Conservation (phyloP, 2,797 vertebrate genomes). For the Rallus crepitans region DNA sequence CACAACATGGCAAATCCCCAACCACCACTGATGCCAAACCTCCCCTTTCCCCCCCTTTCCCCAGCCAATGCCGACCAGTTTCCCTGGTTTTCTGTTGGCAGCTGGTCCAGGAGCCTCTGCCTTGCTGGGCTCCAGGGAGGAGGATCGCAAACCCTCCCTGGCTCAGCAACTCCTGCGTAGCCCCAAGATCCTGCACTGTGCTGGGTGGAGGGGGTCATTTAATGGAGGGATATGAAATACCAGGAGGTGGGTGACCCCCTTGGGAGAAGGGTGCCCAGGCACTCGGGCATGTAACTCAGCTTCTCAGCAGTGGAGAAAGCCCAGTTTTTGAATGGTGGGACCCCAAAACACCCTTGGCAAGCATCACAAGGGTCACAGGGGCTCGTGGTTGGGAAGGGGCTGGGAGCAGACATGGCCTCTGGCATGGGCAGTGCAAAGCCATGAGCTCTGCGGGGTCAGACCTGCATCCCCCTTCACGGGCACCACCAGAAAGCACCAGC, state of each 20-base stretch:
- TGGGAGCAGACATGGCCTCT: not conserved
- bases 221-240: not conserved
- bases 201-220: too few relatives aligned
- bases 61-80: rapidly evolving
- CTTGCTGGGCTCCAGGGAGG: not conserved
- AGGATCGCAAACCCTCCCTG: not conserved
- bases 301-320: not conserved
- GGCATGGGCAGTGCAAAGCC: rapidly evolving
- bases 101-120: rapidly evolving
- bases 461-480: not conserved
- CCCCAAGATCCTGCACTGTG: not conserved
- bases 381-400: not conserved
- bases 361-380: rapidly evolving
- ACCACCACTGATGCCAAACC: not conserved
- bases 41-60: not conserved
- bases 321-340: rapidly evolving
- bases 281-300: rapidly evolving
- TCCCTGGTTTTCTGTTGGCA: not conserved
- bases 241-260: not conserved
- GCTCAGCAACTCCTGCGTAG: not conserved
- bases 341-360: not conserved
- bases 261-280: not conserved
- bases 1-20: not conserved
- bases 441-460: rapidly evolving
- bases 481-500: rapidly evolving